Base-by-base conservation (phyloP, 2,888 invertebrate genomes). In the Hemicrepidius hirtus region DNA sequence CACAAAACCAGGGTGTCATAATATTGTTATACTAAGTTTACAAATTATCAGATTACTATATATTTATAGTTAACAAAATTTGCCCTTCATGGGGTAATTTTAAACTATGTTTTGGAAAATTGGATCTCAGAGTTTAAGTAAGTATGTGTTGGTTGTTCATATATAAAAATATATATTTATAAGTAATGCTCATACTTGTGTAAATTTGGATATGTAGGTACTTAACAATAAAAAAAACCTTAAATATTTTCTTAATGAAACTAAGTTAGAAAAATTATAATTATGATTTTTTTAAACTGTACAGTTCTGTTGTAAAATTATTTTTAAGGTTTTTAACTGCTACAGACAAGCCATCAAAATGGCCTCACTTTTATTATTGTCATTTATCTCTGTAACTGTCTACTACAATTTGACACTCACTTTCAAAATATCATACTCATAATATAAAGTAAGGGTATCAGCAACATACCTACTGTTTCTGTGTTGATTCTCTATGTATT, bases 81-180 rank as follows among this genome's bases (percentile, higher is more conserved):
- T 46, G 20, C 60, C 35, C 63, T 62, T 60, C 16, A 16, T 37
- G 20, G n/a, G 69, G 62, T 62, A 49, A 53, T 69, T 63, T 59
- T 63, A 68, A 68, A 49, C 57, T 49, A 70, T 67, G 68, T 72
- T 72, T 60, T 55, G 62, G 62, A 72, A 71, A 72, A 62, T 60
- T 67, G 67, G 72, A 72, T 72, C 72, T 72, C 72, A 71, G 65
- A 66, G 64, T 71, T 71, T 65, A 65, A 57, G 35, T 71, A 71
- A 62, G 57, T 70, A 65, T 57, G 55, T 65, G 64, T 70, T 70
- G 46, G 57, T 55, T 44, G 64, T 64, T 70, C 57, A 41, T 63
- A 68, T 59, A 60, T 60, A 41, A 24, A 60, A 60, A 60, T 66
- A 66, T 66, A 70, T 70, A 70, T 70, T 55, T 70, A 59, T 70